A percentile compares a stretch with the other conserved stretches of the same genome.
Conservation (phyloP, 2,113 vertebrate species). For the Neoarius graeffei region DNA sequence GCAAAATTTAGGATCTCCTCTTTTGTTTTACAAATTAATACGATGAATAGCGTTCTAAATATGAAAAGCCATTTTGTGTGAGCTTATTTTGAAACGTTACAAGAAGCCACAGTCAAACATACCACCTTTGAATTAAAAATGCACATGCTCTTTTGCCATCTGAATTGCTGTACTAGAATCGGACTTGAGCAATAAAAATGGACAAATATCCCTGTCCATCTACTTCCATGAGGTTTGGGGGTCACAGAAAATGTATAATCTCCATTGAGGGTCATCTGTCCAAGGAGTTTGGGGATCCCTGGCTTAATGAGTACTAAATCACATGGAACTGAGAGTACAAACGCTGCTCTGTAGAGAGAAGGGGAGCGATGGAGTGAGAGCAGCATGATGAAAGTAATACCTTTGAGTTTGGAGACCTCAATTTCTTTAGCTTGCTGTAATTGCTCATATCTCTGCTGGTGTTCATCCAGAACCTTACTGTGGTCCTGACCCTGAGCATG, state of each 20-base stretch:
- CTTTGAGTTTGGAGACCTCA: constrained; percentile 89
- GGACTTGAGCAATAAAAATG: not conserved
- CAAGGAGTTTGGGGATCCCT: not conserved
- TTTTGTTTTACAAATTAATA: not conserved
- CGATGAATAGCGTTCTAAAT: not conserved
- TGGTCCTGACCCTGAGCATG: constrained; percentile 85
- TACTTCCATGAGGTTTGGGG: not conserved
- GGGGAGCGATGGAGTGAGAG: not conserved
- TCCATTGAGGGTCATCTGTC: not conserved
- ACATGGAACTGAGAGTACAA: not conserved
- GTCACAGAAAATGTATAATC: not conserved
- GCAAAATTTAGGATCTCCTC: not conserved
- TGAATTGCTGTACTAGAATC: not conserved
- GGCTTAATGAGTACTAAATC: not conserved
- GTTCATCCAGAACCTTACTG: constrained; percentile 79
- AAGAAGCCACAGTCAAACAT: not conserved
- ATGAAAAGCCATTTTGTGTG: not conserved
- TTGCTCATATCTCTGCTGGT: constrained; percentile 81
- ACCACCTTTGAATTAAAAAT: not conserved
- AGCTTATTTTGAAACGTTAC: not conserved
- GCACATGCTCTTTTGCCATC: not conserved
- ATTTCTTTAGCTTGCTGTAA: constrained; percentile 86
- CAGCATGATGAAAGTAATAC: constrained; percentile 62
- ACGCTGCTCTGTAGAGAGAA: not conserved
- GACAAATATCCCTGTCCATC: not conserved